Percentiles rank a stretch among this genome's conserved stretches.
phyloP scores from a whole-genome alignment of 2,888 invertebrate species.

The Caenorhabditis plicata region DNA sequence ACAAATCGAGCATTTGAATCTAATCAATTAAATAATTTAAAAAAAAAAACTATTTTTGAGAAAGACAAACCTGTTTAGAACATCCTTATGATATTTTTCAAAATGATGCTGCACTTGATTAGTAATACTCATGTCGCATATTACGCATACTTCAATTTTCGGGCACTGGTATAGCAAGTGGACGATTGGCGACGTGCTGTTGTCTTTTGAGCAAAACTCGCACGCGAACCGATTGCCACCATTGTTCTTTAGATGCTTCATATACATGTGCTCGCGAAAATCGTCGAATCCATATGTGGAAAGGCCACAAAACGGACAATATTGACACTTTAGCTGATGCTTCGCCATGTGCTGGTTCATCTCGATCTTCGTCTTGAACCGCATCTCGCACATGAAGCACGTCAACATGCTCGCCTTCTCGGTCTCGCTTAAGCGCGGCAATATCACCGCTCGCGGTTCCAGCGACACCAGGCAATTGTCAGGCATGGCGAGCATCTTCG shows the following conservation, averaged over 20 bases:
- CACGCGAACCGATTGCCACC: too few species aligned
- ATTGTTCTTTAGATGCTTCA: slow-evolving; percentile 1
- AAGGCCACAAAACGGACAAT: slow-evolving; percentile 17
- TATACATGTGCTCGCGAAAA: neutral
- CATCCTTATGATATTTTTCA: too few species aligned
- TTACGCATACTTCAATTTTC: neutral
- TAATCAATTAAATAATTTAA: too few species aligned
- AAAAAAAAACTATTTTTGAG: too few species aligned
- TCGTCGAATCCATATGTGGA: neutral
- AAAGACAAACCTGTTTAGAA: too few species aligned
- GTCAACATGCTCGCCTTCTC: too few species aligned
- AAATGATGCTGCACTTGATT: neutral
- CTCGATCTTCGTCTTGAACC: neutral
- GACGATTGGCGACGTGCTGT: neutral
- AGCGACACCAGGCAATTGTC: too few species aligned
- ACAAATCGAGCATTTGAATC: too few species aligned
- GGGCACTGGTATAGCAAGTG: slow-evolving; percentile 3
- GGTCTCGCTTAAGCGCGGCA: too few species aligned
- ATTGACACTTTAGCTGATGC: slow-evolving; percentile 11
- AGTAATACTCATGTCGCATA: too few species aligned
- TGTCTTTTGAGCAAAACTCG: neutral
- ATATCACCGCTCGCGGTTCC: too few species aligned
- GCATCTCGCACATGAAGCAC: slow-evolving; percentile 25
- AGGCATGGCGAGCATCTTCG: too few species aligned
- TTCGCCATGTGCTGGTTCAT: slow-evolving; percentile 9